phyloP scores from a whole-genome alignment of 2,113 vertebrate species.

The Erythrolamprus reginae region DNA sequence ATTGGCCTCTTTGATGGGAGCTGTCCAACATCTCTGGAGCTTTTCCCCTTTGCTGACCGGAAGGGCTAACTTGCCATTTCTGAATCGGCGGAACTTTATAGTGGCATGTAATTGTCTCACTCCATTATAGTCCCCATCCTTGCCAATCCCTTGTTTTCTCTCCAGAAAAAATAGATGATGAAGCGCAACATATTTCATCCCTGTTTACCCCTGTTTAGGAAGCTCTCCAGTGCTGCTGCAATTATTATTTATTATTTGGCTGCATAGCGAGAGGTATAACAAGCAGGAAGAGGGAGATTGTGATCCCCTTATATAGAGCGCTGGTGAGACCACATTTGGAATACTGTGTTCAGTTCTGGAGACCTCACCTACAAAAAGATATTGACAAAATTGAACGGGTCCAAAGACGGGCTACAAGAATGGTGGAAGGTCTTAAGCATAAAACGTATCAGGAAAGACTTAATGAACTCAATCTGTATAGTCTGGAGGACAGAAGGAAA shows the following conservation, averaged over 20 bases:
- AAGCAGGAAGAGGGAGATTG: too few species aligned
- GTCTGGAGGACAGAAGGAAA: too few species aligned
- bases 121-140: neutral
- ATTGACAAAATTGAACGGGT: too few species aligned
- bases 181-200: neutral
- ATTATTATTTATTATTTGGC: neutral
- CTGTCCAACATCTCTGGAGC: neutral
- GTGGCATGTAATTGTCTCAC: neutral
- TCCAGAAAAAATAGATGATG: neutral
- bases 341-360: too few species aligned
- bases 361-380: too few species aligned
- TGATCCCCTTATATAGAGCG: too few species aligned
- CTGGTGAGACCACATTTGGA: too few species aligned
- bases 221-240: neutral
- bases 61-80: neutral
- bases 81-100: neutral
- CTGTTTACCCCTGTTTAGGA: neutral
- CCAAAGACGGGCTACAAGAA: too few species aligned
- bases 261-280: too few species aligned
- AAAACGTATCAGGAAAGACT: too few species aligned
- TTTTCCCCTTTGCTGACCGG: neutral
- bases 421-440: too few species aligned
- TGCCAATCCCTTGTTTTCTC: neutral
- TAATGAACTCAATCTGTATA: too few species aligned
- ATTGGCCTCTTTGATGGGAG: neutral